Base-by-base conservation (phyloP, 1,140 invertebrate species). In the Potamilus streckersoni region DNA sequence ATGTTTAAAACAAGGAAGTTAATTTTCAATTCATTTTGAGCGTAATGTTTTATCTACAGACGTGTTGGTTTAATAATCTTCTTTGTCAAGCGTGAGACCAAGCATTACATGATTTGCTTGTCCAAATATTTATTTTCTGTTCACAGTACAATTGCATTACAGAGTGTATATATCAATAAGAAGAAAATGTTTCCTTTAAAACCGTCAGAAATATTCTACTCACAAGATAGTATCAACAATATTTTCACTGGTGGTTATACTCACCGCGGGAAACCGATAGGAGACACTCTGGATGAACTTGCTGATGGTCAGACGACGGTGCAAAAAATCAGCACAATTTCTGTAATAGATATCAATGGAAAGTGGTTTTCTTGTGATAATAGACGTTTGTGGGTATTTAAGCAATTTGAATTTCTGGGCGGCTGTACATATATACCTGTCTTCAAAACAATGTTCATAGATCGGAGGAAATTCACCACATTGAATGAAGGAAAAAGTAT, bases 131-230 rank as follows among this genome's bases (percentile, higher is more conserved):
- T 27, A 27, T 2, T 27, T 27, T 1, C n/a, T n/a, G n/a, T n/a
- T n/a, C n/a, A n/a, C n/a, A n/a, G n/a, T n/a, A n/a, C 27, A 23
- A 23, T 23, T 23, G 23, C 2, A 23, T 23, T 0, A 23, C 23
- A 1, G 23, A 23, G 23, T 23, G 23, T 23, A 1, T 23, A 2
- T 2, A 23, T 23, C 0, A 23, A 23, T 0, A 23, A 23, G n/a
- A 23, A 23, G 2, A 23, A 31, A 31, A 31, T 31, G 27, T 31
- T 31, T 31, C 27, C 3, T 19, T 19, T 71, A 49, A 23, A 15
- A n/a, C 69, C 59, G 16, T 71, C 69, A n/a, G 38, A 71, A 63
- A 71, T 71, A 60, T 23, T n/a, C 8, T 71, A 71, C 19, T 55
- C 69, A 14, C 69, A 71, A 38, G 69, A 71, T 63, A 62, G 59